Evolutionary conservation across 2,888 invertebrate genomes (phyloP).

Genomic region (Lagria hirta): DNA sequence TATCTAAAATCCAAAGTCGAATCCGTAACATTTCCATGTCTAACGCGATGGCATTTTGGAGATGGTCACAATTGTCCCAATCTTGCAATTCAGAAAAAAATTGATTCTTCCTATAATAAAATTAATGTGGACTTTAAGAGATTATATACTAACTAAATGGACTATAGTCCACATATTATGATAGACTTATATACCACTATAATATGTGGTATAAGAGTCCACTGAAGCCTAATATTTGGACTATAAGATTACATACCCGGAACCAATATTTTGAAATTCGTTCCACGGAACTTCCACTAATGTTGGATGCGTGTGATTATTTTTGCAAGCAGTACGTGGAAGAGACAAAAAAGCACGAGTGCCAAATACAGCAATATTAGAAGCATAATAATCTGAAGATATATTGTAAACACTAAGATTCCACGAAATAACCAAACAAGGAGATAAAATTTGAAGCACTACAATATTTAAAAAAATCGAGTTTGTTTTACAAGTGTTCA

Average conservation of each 20-base stretch:
- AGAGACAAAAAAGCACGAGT: slow-evolving; percentile 53
- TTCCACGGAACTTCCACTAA: slow-evolving; percentile 46
- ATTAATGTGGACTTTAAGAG: background rate
- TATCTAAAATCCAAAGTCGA: slow-evolving; percentile 55
- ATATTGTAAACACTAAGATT: slow-evolving; percentile 38
- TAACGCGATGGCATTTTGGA: slow-evolving; percentile 51
- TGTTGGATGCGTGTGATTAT: slow-evolving; percentile 44
- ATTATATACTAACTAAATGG: background rate
- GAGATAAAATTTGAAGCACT: too few species aligned
- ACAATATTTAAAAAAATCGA: too few species aligned
- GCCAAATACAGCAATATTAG: slow-evolving; percentile 51
- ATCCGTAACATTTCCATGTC: slow-evolving; percentile 50
- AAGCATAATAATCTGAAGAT: slow-evolving; percentile 41
- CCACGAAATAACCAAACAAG: slow-evolving; percentile 34
- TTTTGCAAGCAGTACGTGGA: slow-evolving; percentile 47
- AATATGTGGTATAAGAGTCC: background rate
- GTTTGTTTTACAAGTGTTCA: too few species aligned
- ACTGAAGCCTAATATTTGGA: background rate
- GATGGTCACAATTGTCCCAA: slow-evolving; percentile 43
- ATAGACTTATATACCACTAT: background rate
- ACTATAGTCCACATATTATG: background rate
- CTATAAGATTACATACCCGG: slow-evolving; percentile 3
- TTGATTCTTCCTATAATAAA: slow-evolving; percentile 13
- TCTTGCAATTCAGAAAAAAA: slow-evolving; percentile 27
- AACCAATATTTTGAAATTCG: slow-evolving; percentile 9